Conservation (phyloP, 2,113 vertebrate genomes). For the Tricholaema leucomelas region DNA sequence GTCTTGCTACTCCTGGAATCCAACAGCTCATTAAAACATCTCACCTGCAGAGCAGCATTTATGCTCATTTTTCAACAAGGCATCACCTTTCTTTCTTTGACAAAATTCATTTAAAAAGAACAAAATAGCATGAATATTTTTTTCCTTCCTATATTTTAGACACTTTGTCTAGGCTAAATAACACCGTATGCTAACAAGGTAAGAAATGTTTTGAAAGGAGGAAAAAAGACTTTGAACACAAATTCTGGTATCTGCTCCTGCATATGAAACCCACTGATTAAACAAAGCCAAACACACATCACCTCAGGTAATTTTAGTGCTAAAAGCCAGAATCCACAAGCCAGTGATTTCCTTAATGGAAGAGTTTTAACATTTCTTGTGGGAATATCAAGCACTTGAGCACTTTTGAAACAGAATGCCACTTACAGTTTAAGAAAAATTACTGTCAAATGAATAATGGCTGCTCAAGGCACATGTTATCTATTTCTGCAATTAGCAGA, state of each 20-base stretch:
- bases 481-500: conserved; percentile 70
- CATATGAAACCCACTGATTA: neutral
- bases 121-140: accelerated
- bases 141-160: neutral
- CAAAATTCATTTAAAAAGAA: neutral
- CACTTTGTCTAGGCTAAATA: neutral
- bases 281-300: neutral
- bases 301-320: neutral
- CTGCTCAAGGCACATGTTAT: conserved; percentile 52
- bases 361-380: conserved; percentile 36
- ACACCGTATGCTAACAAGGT: neutral
- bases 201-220: neutral
- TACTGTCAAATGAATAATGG: conserved; percentile 60
- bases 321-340: conserved; percentile 11
- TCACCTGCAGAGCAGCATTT: neutral
- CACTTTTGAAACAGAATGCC: conserved; percentile 30
- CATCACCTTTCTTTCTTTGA: neutral
- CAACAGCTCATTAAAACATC: neutral
- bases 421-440: conserved; percentile 60
- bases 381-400: conserved; percentile 6
- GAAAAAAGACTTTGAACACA: neutral
- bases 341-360: conserved; percentile 23
- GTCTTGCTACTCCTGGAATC: neutral
- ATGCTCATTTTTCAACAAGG: neutral
- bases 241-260: neutral